Base-by-base conservation (phyloP, 1,140 invertebrate genomes). In the Pissodes strobi region DNA sequence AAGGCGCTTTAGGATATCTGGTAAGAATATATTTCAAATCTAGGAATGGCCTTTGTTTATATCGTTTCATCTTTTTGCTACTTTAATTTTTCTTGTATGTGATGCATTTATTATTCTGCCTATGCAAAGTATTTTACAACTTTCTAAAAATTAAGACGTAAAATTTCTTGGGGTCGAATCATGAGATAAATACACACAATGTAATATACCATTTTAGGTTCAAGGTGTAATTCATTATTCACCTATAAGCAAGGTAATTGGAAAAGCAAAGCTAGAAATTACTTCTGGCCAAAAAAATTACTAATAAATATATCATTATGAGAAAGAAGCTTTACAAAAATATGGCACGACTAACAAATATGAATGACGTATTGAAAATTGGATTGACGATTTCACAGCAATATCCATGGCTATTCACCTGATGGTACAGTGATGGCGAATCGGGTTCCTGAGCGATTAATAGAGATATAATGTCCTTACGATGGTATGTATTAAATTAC, bases 391-490 rank as follows among this genome's bases (percentile, higher is more conserved):
- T 56, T 43, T 63, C 10, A 3, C 6, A 63, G 2, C 15, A 15
- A n/a, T 18, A 55, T 43, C 43, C 22, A 51, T 63, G 60, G 60
- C 8, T 63, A 49, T 27, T 56, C 60, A 2, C 46, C 59, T 18
- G 59, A 62, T 52, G 59, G 46, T 1, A 13, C 52, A 3, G 19
- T 62, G 8, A 5, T 62, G n/a, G 10, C 30, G 13, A 13, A 62
- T 13, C 19, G 18, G 5, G 22, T 2, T 2, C 57, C 57, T 13
- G 23, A n/a, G 4, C 1, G 15, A 5, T 23, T 46, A 3, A 12
- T 49, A 2, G 46, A 62, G 39, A 62, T 62, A 19, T 55, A 63
- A 56, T 63, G 60, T 55, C 39, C 34, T 12, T 63, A 55, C 43
- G 43, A 22, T 25, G 58, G 46, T 61, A 51, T 5, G 25, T 5